Conservation (phyloP, 2,888 invertebrate genomes). For the Drosophila colorata region DNA sequence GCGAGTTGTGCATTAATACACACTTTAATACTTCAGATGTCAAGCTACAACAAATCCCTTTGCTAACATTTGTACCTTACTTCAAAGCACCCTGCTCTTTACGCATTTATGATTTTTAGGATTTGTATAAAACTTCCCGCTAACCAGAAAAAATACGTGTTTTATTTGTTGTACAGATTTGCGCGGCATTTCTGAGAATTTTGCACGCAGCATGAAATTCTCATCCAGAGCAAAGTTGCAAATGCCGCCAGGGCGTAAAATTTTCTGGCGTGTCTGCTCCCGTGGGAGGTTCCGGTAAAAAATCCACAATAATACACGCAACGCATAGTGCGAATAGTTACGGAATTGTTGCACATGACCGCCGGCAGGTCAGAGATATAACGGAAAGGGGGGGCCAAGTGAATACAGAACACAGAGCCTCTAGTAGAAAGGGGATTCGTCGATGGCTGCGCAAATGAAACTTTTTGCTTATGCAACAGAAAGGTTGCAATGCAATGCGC, state of each 20-base stretch:
- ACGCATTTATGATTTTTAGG: not conserved
- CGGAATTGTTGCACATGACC: constrained; percentile 11
- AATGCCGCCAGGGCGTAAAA: constrained; percentile 6
- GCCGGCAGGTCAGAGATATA: constrained; percentile 11
- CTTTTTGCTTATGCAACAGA: constrained; percentile 38
- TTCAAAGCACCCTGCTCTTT: not conserved
- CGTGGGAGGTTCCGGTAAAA: not conserved
- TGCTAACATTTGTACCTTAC: not conserved
- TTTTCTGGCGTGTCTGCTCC: constrained; percentile 2
- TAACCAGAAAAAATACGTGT: not conserved
- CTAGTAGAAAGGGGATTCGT: not conserved
- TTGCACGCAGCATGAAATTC: constrained; percentile 10
- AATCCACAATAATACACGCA: constrained; percentile 12
- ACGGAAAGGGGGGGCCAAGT: not conserved
- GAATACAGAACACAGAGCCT: too few species aligned
- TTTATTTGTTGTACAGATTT: not conserved
- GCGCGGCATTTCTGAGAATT: constrained; percentile 6
- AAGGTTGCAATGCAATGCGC: constrained; percentile 23
- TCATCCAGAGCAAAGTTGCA: constrained; percentile 13
- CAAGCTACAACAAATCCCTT: too few species aligned
- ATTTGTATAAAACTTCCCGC: not conserved
- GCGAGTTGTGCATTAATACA: not conserved
- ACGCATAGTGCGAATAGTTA: constrained; percentile 4
- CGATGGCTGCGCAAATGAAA: constrained; percentile 30
- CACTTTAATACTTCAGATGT: not conserved